Evolutionary conservation across 2,888 invertebrate genomes (phyloP), one percentile per base, ranked within the genome.

Genomic region (Sesamia inferens): DNA sequence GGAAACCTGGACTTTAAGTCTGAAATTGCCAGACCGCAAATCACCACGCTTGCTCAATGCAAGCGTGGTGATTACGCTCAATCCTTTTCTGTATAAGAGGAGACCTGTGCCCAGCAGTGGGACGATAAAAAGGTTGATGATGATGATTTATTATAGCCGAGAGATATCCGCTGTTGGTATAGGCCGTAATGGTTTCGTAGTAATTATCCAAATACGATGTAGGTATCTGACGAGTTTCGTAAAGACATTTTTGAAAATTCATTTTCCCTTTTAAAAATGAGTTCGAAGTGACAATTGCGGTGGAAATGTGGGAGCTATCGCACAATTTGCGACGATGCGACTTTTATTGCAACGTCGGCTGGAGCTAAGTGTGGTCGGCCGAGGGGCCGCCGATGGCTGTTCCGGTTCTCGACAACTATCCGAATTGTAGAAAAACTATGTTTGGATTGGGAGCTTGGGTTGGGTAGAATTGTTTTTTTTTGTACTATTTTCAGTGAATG

Each of bases 321-420:
- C 31, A 79, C 71, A 74, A 65, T 84, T 84, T 74, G 76, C 67
- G 63, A 54, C 76, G 72, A 78, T 68, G 74, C 67, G 74, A 79
- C 58, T 85, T 85, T 85, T 85, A 85, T 82, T 73, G 82, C 77
- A 73, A 58, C 78, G 74, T 77, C 76, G 77, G 81, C 83, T 81
- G 67, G 71, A 58, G 73, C 74, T 87, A 81, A 85, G 75, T 86
- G 73, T 69, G 73, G 76, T 67, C 62, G 54, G 44, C 72, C 42
- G 61, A 71, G 66, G 19, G 70, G 61, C 57, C 61, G 19, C 5
- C 51, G 44, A 57, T 80, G 54, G 57, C 47, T 74, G 48, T 79
- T 79, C 68, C 69, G 42, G 51, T 44, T 68, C 47, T 68, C 71
- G 66, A 81, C 68, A 67, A 76, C 81, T 76, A 81, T 83, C 75